Conservation (phyloP, 1,140 invertebrate species). For the Olivierus martensii region DNA sequence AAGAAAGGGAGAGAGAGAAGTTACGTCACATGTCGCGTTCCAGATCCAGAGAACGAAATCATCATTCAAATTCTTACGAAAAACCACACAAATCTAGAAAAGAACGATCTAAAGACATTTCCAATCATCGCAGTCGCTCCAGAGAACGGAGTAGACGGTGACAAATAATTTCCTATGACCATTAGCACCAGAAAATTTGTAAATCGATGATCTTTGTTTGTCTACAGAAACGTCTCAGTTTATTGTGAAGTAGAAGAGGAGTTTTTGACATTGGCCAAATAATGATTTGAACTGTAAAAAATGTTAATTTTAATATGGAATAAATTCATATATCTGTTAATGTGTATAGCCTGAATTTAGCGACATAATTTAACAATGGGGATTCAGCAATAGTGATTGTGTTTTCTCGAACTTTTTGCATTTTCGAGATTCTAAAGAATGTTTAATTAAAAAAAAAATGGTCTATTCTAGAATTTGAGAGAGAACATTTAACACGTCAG, state of each 20-base stretch:
- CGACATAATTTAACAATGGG: background rate
- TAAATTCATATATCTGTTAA: background rate
- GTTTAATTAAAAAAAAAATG: too few relatives aligned
- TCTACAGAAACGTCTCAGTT: background rate
- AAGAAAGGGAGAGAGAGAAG: conserved; percentile 7
- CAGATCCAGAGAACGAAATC: conserved; percentile 11
- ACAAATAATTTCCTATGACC: background rate
- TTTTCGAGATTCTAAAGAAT: too few relatives aligned
- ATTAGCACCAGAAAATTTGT: too few relatives aligned
- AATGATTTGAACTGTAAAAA: background rate
- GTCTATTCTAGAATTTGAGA: too few relatives aligned
- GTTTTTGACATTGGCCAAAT: background rate
- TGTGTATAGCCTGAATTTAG: background rate
- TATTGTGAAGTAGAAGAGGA: background rate
- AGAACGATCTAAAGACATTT: conserved; percentile 6
- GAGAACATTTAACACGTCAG: too few relatives aligned
- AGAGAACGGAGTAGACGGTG: conserved; percentile 8
- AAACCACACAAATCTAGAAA: conserved; percentile 12
- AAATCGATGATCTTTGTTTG: too few relatives aligned
- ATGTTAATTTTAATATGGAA: background rate
- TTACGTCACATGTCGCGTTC: conserved; percentile 13
- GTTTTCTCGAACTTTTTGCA: too few relatives aligned
- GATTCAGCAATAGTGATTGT: too few relatives aligned
- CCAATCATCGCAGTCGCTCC: conserved; percentile 4
- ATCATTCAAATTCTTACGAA: conserved; percentile 10